phyloP scores from a whole-genome alignment of 1,140 invertebrate species.

The Linepithema humile region DNA sequence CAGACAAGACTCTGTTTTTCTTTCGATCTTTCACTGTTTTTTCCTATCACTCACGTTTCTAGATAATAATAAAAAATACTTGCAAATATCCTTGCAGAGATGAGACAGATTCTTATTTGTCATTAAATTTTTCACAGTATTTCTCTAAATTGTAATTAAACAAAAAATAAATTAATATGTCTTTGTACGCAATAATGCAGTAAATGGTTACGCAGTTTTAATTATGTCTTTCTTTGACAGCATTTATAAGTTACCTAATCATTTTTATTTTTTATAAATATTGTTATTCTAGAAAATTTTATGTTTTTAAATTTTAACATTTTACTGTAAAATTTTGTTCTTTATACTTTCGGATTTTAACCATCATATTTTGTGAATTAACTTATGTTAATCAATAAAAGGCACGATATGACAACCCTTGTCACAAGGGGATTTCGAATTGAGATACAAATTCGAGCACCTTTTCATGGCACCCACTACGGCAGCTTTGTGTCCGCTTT shows the following conservation, averaged over 20 bases:
- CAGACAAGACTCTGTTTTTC: slow-evolving; percentile 13
- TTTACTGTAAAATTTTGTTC: neutral
- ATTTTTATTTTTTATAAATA: neutral
- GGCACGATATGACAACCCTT: neutral
- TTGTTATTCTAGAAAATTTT: neutral
- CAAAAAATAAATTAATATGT: neutral
- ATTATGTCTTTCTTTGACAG: neutral
- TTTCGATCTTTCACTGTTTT: neutral
- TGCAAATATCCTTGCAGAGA: neutral
- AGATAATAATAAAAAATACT: neutral
- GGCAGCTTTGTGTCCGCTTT: neutral
- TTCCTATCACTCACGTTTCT: neutral
- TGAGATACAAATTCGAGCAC: slow-evolving; percentile 19
- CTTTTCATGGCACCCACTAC: neutral
- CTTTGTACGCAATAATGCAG: neutral
- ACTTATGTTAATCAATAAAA: neutral
- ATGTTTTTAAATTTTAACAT: neutral
- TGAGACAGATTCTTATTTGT: neutral
- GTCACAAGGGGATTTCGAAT: slow-evolving; percentile 1
- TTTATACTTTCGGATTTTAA: neutral
- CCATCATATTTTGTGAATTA: neutral
- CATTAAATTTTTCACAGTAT: neutral
- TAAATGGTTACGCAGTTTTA: neutral
- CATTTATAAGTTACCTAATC: neutral
- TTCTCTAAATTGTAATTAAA: neutral